phyloP scores from a whole-genome alignment of 2,888 invertebrate species.

The Laspeyria flexula region DNA sequence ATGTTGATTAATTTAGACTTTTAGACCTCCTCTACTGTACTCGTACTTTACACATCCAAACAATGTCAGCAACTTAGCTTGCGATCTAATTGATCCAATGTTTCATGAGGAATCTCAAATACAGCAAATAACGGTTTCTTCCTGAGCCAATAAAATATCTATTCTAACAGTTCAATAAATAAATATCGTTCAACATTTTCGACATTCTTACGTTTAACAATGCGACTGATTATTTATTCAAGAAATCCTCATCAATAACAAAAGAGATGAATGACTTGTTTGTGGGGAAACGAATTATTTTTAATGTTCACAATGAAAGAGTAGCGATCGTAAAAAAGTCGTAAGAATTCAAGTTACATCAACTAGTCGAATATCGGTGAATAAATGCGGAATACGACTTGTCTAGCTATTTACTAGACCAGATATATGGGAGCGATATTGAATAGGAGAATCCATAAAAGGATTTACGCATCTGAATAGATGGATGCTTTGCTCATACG shows the following conservation, averaged over 20 bases:
- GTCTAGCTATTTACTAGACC: background rate
- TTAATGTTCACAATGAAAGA: slow-evolving; percentile 29
- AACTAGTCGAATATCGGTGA: background rate
- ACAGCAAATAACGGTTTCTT: too few species aligned
- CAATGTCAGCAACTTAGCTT: too few species aligned
- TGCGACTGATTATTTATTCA: slow-evolving; percentile 24
- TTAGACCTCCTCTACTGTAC: too few species aligned
- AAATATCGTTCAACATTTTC: background rate
- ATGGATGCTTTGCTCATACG: too few species aligned
- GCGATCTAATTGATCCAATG: too few species aligned
- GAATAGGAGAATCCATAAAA: too few species aligned
- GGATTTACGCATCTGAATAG: too few species aligned
- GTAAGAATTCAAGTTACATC: background rate
- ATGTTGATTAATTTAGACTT: too few species aligned
- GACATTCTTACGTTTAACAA: slow-evolving; percentile 8
- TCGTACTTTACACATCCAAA: too few species aligned
- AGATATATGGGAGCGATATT: background rate
- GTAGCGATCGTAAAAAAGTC: slow-evolving; percentile 22
- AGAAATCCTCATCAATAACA: slow-evolving; percentile 22
- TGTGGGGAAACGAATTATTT: slow-evolving; percentile 24
- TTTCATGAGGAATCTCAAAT: too few species aligned
- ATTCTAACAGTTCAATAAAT: background rate
- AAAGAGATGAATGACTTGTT: slow-evolving; percentile 23
- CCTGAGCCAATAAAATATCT: background rate
- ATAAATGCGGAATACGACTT: background rate